Evolutionary conservation across 2,888 invertebrate species (phyloP).

Genomic region (Drosophila diplacantha): DNA sequence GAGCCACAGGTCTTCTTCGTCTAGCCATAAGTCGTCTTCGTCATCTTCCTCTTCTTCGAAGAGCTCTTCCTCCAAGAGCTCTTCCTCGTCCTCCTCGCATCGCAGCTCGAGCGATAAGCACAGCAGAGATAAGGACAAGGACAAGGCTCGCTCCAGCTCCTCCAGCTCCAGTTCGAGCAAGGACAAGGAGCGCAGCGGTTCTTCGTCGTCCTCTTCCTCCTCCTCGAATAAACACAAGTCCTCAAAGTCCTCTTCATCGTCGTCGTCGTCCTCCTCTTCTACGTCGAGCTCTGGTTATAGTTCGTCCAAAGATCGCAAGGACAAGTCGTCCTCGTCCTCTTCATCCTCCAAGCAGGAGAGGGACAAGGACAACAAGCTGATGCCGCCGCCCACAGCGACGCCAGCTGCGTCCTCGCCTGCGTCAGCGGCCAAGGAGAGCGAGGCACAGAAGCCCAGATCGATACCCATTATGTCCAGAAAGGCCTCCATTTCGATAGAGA

Average conservation of each 20-base stretch:
- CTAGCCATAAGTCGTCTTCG: conserved; percentile 75
- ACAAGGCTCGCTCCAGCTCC: conserved; percentile 70
- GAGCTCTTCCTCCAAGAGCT: conserved; percentile 70
- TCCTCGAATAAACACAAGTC: conserved; percentile 69
- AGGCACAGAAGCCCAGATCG: conserved; percentile 68
- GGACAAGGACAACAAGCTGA: conserved; percentile 83
- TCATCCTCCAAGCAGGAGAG: conserved; percentile 76
- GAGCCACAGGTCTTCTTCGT: conserved; percentile 72
- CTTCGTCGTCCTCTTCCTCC: conserved; percentile 60
- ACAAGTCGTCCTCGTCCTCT: conserved; percentile 47
- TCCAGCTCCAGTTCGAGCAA: conserved; percentile 75
- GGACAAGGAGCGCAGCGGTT: conserved; percentile 74
- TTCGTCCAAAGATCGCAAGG: conserved; percentile 78
- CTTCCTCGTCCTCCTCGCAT: conserved; percentile 72
- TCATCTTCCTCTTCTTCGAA: conserved; percentile 78
- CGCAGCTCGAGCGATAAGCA: conserved; percentile 77
- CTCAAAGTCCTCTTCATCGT: conserved; percentile 65
- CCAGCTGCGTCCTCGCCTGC: conserved; percentile 10
- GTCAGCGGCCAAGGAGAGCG: conserved; percentile 79
- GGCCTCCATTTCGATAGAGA: conserved; percentile 89
- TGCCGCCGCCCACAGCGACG: conserved; percentile 79
- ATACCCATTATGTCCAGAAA: conserved; percentile 79
- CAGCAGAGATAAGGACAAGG: conserved; percentile 68
- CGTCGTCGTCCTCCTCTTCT: conserved; percentile 37
- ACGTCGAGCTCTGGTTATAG: conserved; percentile 56